Percentiles rank a stretch among this genome's conserved stretches.
phyloP scores from a whole-genome alignment of 2,797 vertebrate species.

The Hafferia zeledoni region DNA sequence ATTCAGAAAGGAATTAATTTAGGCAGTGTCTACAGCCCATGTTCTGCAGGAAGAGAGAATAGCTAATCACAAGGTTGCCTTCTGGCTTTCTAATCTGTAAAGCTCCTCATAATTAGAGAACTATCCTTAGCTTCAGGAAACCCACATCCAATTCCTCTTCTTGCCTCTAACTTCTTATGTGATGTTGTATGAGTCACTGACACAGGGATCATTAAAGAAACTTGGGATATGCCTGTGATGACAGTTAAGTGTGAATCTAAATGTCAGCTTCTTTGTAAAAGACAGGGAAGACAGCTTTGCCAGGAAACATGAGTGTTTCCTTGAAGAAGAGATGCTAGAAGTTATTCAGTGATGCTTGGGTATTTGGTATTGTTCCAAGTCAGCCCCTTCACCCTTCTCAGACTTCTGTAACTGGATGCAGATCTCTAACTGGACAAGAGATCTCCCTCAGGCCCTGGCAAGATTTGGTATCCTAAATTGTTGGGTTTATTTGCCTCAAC shows the following conservation, averaged over 20 bases:
- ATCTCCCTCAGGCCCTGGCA: neutral
- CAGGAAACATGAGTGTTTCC: neutral
- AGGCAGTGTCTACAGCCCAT: neutral
- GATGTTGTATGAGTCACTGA: neutral
- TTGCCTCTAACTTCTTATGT: neutral
- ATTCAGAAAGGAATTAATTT: constrained; percentile 48
- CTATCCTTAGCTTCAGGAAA: constrained; percentile 14
- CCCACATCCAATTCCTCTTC: neutral
- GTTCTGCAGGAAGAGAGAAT: constrained; percentile 44
- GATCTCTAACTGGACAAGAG: neutral
- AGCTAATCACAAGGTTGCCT: constrained; percentile 54
- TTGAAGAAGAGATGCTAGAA: neutral
- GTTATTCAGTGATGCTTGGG: neutral
- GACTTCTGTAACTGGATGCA: neutral
- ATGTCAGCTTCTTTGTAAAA: neutral
- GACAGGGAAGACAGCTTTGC: neutral
- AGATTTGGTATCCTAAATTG: accelerated
- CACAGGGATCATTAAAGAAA: constrained; percentile 3
- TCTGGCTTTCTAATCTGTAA: constrained; percentile 38
- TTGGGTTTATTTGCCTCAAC: neutral
- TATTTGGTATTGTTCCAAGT: neutral
- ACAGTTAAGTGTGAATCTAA: neutral
- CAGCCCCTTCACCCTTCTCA: neutral
- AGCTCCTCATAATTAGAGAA: neutral
- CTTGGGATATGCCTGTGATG: neutral